phyloP scores from a whole-genome alignment of 1,140 invertebrate species.

The Papilio glaucus region DNA sequence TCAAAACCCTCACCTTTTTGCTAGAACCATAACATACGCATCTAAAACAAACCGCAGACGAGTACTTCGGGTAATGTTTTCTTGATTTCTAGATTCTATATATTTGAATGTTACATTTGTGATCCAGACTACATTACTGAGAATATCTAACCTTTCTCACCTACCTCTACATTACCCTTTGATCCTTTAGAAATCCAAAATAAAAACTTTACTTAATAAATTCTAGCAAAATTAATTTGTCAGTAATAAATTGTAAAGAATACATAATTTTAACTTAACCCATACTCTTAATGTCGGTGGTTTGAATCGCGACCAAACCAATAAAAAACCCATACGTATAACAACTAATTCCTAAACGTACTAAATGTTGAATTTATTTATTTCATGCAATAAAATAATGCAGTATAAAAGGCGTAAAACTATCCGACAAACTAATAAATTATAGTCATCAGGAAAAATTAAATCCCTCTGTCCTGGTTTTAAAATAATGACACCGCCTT shows the following conservation, averaged over 20 bases:
- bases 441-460: not conserved
- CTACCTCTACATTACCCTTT: not conserved
- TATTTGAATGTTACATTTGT: not conserved
- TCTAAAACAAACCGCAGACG: slow-evolving; percentile 40
- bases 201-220: too few relatives aligned
- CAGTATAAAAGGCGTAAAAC: not conserved
- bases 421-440: not conserved
- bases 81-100: not conserved
- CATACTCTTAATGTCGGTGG: too few relatives aligned
- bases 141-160: not conserved
- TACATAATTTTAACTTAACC: too few relatives aligned
- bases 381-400: too few relatives aligned
- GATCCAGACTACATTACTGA: not conserved
- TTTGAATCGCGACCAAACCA: too few relatives aligned
- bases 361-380: too few relatives aligned
- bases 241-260: too few relatives aligned
- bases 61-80: slow-evolving; percentile 52
- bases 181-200: too few relatives aligned
- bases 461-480: slow-evolving; percentile 39
- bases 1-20: slow-evolving; percentile 78
- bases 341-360: too few relatives aligned
- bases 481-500: slow-evolving; percentile 58
- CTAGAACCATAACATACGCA: slow-evolving; percentile 63
- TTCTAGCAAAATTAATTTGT: too few relatives aligned
- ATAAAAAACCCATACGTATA: too few relatives aligned